Conservation (phyloP, 2,113 vertebrate species). For the Fulmarus glacialis region DNA sequence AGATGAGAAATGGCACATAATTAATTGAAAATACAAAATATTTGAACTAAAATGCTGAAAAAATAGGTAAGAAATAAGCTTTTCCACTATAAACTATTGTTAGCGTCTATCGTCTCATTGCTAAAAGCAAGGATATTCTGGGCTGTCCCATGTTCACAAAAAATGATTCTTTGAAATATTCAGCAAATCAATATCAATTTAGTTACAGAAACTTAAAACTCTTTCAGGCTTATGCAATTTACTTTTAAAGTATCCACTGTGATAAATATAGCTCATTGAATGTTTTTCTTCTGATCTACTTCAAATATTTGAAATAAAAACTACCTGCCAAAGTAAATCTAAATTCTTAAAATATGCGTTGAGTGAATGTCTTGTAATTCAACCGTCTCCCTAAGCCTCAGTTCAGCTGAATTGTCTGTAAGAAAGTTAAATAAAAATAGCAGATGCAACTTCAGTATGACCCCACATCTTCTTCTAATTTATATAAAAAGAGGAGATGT, state of each 20-base stretch:
- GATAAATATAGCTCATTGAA: background rate
- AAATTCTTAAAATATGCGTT: background rate
- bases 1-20: background rate
- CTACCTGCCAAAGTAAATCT: background rate
- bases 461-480: background rate
- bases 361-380: background rate
- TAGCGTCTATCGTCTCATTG: background rate
- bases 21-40: background rate
- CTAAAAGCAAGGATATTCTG: background rate
- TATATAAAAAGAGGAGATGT: background rate
- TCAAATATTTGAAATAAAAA: constrained; percentile 30
- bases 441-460: background rate
- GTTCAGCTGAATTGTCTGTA: background rate
- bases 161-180: constrained; percentile 10
- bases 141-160: background rate
- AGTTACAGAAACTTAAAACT: constrained; percentile 11
- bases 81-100: background rate
- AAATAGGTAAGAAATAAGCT: background rate
- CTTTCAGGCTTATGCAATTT: background rate
- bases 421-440: background rate
- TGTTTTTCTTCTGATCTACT: background rate
- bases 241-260: background rate
- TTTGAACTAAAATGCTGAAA: background rate
- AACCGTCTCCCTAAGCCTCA: background rate
- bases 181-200: constrained; percentile 35